phyloP scores from a whole-genome alignment of 2,113 vertebrate genomes.

The Hydrolagus affinis region DNA sequence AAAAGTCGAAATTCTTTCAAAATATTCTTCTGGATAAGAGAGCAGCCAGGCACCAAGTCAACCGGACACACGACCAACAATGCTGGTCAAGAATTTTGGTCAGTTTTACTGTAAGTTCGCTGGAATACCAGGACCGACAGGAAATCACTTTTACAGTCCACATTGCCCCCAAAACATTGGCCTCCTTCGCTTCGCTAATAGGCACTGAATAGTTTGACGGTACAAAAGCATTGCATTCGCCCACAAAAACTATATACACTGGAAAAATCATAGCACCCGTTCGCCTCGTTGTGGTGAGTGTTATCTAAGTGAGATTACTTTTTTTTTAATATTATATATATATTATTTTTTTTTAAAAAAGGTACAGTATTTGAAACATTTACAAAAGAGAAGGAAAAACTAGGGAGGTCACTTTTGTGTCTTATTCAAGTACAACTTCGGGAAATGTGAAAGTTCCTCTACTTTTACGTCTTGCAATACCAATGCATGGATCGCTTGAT shows the following conservation, averaged over 20 bases:
- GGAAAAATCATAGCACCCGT: background rate
- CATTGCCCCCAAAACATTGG: background rate
- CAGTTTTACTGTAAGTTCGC: background rate
- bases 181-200: background rate
- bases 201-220: constrained; percentile 12
- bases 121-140: background rate
- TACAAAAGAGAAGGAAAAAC: background rate
- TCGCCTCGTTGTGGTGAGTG: background rate
- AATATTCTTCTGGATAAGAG: background rate
- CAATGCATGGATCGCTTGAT: constrained; percentile 70
- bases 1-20: background rate
- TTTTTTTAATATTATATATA: too few species aligned
- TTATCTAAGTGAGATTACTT: background rate
- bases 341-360: too few species aligned
- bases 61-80: background rate
- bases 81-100: background rate
- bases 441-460: background rate
- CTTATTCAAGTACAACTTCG: constrained; percentile 24
- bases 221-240: background rate
- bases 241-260: background rate
- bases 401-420: background rate
- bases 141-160: background rate
- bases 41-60: too few species aligned
- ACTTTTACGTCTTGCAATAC: constrained; percentile 61
- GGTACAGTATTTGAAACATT: background rate